Base-by-base conservation (phyloP, 1,140 invertebrate genomes). In the Diachasma alloeum region DNA sequence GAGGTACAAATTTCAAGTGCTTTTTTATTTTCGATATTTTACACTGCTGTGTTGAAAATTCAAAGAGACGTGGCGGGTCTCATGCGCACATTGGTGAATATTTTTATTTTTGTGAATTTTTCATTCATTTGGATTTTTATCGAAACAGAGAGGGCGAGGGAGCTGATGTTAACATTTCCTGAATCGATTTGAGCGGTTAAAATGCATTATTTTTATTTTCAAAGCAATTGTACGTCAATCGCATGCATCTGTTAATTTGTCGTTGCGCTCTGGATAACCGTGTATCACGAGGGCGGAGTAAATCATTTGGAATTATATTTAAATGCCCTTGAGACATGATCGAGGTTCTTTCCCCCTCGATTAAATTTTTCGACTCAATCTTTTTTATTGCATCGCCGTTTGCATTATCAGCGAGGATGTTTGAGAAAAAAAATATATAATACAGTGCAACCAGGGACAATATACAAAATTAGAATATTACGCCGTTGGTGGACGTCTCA, bases 261-360 rank as follows among this genome's bases (percentile, higher is more conserved):
- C 56, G 9, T 13, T 11, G 17, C 19, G 36, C 19, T 39, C 36
- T 17, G 48, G 19, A 56, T 22, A 56, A 56, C 1, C 48, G 6
- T 31, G 31, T 31, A 31, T 17, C 46, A 72, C 48, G 70, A 31
- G 36, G n/a, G 70, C 70, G 26, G 9, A 42, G 9, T 24, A 72
- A 36, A 72, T 53, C 19, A 56, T 48, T 56, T 56, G 44, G 56
- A 72, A 72, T 31, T 72, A 72, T 72, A 53, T 72, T 72, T 72
- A 72, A 56, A 72, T 17, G 46, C 53, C 70, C 70, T 72, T 48
- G 70, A 48, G 26, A 71, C 70, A 56, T n/a, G 6, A 48, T 42
- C 15, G 24, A 72, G 44, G n/a, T 56, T 56, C 17, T 22, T 48
- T 3, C 44, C n/a, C n/a, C 48, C 4, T 44, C n/a, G 22, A 71